Evolutionary conservation across 2,113 vertebrate genomes (phyloP).

Genomic region (Fukomys damarensis): DNA sequence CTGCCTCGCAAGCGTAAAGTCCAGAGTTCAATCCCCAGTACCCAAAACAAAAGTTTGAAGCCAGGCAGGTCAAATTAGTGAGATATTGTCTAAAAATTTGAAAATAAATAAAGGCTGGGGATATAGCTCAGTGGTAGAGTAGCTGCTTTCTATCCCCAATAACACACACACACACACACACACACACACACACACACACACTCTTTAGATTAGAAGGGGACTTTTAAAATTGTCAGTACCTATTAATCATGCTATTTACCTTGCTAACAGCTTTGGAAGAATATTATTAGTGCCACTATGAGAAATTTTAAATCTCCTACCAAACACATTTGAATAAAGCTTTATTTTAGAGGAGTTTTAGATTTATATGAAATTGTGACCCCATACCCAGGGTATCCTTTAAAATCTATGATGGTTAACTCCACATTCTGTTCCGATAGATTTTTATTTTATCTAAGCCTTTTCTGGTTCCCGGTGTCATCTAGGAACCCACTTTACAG

Average conservation of each 20-base stretch:
- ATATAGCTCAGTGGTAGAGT: background rate
- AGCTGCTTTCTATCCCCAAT: background rate
- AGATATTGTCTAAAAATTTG: background rate
- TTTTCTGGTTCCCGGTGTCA: background rate
- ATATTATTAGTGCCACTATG: background rate
- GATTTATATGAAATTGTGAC: background rate
- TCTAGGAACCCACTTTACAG: background rate
- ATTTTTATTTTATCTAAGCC: background rate
- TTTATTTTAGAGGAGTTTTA: background rate
- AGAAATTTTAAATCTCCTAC: background rate
- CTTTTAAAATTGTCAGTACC: background rate
- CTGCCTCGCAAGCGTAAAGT: no score
- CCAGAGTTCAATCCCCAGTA: no score
- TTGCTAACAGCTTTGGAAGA: background rate
- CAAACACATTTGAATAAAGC: background rate
- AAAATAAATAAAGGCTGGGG: background rate
- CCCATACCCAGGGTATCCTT: background rate
- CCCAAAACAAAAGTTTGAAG: background rate
- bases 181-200: background rate
- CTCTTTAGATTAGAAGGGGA: background rate
- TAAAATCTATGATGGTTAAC: background rate
- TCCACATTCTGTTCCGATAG: background rate
- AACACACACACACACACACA: background rate
- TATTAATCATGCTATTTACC: slow-evolving; percentile 13
- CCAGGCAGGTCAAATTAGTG: background rate